Conservation (phyloP, 2,797 vertebrate species). For the Avahi laniger region DNA sequence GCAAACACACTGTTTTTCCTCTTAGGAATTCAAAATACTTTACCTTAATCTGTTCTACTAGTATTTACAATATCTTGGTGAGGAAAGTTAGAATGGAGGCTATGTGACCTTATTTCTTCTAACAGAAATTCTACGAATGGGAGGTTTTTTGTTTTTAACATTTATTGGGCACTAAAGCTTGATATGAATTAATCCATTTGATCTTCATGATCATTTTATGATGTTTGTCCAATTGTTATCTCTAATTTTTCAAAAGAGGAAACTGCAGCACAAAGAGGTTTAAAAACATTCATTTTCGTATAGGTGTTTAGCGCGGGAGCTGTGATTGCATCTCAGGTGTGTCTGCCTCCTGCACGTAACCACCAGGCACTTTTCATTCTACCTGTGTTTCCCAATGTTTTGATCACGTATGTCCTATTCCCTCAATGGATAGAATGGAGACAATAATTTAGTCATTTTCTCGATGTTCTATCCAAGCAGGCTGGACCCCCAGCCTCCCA, state of each 20-base stretch:
- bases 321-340: not conserved
- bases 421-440: conserved; percentile 13
- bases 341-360: not conserved
- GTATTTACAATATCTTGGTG: not conserved
- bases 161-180: conserved; percentile 4
- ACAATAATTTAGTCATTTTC: conserved; percentile 39
- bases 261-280: not conserved
- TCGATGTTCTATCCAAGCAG: not conserved
- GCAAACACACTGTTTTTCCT: not conserved
- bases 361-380: not conserved
- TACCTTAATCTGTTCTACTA: not conserved
- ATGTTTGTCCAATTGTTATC: not conserved
- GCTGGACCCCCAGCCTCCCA: not conserved
- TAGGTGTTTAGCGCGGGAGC: not conserved
- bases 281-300: not conserved
- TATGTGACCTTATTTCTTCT: not conserved
- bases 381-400: not conserved
- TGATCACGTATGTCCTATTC: not conserved
- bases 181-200: conserved; percentile 4
- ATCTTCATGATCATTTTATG: not conserved
- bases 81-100: not conserved
- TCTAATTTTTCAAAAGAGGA: conserved; percentile 24
- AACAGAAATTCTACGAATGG: not conserved
- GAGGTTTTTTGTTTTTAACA: not conserved
- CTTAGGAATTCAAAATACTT: conserved; percentile 23